Evolutionary conservation across 2,797 vertebrate genomes (phyloP).

Genomic region (Pelochelys cantorii): DNA sequence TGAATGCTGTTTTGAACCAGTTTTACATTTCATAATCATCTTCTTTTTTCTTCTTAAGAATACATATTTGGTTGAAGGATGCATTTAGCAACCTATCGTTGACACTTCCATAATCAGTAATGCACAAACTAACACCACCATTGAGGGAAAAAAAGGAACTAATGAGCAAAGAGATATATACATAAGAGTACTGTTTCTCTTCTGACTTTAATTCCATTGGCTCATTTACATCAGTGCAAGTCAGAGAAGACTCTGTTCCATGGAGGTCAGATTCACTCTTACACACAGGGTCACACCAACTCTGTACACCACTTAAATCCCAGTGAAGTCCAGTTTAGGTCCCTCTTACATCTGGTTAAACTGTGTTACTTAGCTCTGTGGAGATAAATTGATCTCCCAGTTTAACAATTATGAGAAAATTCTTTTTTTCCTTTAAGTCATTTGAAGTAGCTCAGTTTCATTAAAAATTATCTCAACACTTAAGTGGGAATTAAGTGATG

Average conservation of each 20-base stretch:
- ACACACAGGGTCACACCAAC: constrained; percentile 3
- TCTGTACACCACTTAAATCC: not conserved
- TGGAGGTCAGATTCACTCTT: constrained; percentile 28
- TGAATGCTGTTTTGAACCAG: constrained; percentile 41
- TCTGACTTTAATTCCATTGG: not conserved
- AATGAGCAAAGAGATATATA: constrained; percentile 6
- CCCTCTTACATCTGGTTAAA: constrained; percentile 32
- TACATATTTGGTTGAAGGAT: constrained; percentile 1
- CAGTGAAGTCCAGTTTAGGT: constrained; percentile 33
- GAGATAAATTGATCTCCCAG: not conserved
- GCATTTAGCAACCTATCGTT: constrained; percentile 26
- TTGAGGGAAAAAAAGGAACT: constrained; percentile 47
- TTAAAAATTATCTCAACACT: not conserved
- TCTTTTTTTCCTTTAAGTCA: not conserved
- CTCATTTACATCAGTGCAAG: not conserved
- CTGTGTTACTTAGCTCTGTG: constrained; percentile 40
- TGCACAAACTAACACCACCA: constrained; percentile 28
- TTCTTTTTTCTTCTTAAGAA: constrained; percentile 18
- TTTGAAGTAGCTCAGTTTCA: constrained; percentile 6
- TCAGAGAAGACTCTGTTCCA: not conserved
- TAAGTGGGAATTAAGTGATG: not conserved
- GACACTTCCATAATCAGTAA: constrained; percentile 22
- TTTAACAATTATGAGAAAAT: constrained; percentile 15
- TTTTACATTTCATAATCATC: constrained; percentile 27
- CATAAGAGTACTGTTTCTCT: not conserved